Conservation (phyloP, 2,113 vertebrate genomes). For the Barbus barbus region DNA sequence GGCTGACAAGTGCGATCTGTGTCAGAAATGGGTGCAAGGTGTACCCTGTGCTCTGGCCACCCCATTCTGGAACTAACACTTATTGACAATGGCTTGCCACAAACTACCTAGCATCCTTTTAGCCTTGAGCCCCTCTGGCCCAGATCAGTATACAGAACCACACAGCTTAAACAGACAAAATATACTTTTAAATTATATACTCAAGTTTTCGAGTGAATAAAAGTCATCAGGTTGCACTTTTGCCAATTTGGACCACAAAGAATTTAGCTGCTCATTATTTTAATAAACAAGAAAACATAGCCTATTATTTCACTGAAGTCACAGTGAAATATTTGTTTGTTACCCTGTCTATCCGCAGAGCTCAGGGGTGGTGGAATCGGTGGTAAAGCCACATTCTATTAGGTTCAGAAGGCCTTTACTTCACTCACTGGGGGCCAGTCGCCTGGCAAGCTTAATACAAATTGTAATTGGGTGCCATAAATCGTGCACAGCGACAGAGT, state of each 20-base stretch:
- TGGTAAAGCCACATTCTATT: slow-evolving; percentile 49
- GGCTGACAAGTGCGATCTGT: slow-evolving; percentile 48
- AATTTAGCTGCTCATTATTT: background rate
- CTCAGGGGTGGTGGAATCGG: slow-evolving; percentile 23
- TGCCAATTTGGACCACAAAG: background rate
- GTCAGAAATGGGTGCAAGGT: slow-evolving; percentile 46
- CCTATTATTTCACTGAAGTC: background rate
- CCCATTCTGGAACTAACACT: slow-evolving; percentile 48
- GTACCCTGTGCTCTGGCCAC: slow-evolving; percentile 41
- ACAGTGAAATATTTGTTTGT: slow-evolving; percentile 34
- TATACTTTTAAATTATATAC: slow-evolving; percentile 10
- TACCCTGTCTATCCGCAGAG: background rate
- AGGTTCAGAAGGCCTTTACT: slow-evolving; percentile 41
- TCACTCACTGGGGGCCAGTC: slow-evolving; percentile 38
- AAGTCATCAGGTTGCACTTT: background rate
- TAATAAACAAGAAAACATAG: background rate
- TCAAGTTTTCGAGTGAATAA: background rate
- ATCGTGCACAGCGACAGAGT: slow-evolving; percentile 68
- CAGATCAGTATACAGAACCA: slow-evolving; percentile 26
- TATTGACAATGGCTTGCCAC: slow-evolving; percentile 52
- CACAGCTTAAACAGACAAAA: background rate
- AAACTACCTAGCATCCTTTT: slow-evolving; percentile 46
- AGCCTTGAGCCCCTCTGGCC: slow-evolving; percentile 28
- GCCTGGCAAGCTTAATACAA: slow-evolving; percentile 54
- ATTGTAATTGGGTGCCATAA: slow-evolving; percentile 70